phyloP scores from a whole-genome alignment of 1,140 invertebrate species.

The Heliothis subflexa region DNA sequence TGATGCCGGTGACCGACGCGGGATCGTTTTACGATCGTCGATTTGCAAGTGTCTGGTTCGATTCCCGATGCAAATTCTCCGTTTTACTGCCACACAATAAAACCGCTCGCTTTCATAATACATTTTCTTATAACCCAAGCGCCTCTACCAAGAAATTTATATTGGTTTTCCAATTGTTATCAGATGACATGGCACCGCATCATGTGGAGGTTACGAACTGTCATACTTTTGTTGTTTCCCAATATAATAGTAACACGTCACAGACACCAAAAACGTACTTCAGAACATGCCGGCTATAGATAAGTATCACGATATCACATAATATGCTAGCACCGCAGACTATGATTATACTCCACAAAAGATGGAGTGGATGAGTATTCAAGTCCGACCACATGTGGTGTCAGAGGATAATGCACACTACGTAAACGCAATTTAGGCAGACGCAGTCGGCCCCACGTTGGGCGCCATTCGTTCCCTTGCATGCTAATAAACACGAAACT shows the following conservation, averaged over 20 bases:
- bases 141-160: conserved; percentile 55
- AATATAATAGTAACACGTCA: not conserved
- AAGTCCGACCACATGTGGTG: conserved; percentile 57
- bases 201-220: conserved; percentile 30
- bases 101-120: conserved; percentile 63
- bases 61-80: conserved; percentile 68
- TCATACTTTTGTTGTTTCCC: conserved; percentile 16
- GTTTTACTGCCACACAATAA: conserved; percentile 67
- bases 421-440: conserved; percentile 56
- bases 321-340: not conserved
- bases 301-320: not conserved
- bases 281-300: not conserved
- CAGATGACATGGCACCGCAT: conserved; percentile 44
- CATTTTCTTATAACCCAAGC: conserved; percentile 55
- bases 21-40: conserved; percentile 70
- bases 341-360: conserved; percentile 31
- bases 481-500: conserved; percentile 49
- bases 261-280: not conserved
- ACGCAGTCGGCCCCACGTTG: conserved; percentile 54
- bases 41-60: conserved; percentile 67
- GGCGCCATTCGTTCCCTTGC: conserved; percentile 55
- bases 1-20: conserved; percentile 61
- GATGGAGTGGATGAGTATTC: conserved; percentile 40
- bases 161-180: conserved; percentile 56
- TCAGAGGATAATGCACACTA: conserved; percentile 53